Base-by-base conservation (phyloP, 2,113 vertebrate species). In the Ptychochromis oligacanthus region DNA sequence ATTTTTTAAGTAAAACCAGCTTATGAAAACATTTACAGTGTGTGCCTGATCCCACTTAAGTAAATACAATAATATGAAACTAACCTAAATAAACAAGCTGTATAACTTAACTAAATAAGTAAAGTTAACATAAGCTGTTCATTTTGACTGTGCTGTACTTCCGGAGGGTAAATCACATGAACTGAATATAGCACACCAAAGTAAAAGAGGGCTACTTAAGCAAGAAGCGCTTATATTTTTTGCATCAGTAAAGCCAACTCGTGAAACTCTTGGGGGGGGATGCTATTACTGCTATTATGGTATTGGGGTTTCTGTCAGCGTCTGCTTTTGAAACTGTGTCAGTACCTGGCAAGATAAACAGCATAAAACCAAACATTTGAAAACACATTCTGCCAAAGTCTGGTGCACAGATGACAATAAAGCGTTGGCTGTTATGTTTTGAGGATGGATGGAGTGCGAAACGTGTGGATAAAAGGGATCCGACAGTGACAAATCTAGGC, bases 401-500 rank as follows among this genome's bases (percentile, higher is more conserved):
- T 90, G 92, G 72, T 34, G 49, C 83, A 61, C 88, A 92, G 67
- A 59, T 88, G 88, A 81, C 67, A 46, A 62, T 6, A 2, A 65
- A 77, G 72, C 17, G 7, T 49, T n/a, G n/a, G 17, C 38, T 24
- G 75, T 64, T 67, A 0, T 80, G 72, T 67, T 80, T 38, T 40
- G 6, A 57, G 26, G 13, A 18, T 5, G 5, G 18, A 67, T 55
- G 24, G 11, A 77, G 70, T 31, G 72, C 20, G 28, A 87, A 62
- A 70, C 20, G 24, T 54, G 65, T 14, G 64, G 60, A 64, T 54
- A 58, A 26, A 20, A 40, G 28, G 34, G 36, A 60, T 46, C 36
- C 7, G 38, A 52, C 54, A 62, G 76, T 72, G 46, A 64, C 43
- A n/a, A 75, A 74, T 22, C 1, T 13, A 52, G 20, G 18, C 9